phyloP scores from a whole-genome alignment of 2,797 vertebrate genomes.

The Galaxias olidus region DNA sequence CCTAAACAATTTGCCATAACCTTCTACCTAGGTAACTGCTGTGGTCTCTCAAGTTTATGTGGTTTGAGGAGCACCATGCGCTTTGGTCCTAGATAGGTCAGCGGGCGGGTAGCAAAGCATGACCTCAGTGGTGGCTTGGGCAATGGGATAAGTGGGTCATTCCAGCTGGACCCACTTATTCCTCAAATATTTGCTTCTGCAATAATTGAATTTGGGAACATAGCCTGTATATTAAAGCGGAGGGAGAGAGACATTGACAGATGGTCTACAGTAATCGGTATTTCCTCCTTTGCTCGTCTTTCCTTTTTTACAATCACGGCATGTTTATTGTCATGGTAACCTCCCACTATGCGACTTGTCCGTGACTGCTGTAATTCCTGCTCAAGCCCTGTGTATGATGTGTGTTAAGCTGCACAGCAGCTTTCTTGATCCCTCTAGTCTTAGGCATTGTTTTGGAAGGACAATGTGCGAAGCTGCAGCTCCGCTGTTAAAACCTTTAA shows the following conservation, averaged over 20 bases:
- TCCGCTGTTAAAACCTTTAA: constrained; percentile 38
- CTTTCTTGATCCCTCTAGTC: constrained; percentile 11
- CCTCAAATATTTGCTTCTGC: too few relatives aligned
- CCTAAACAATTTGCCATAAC: background rate
- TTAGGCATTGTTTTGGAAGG: constrained; percentile 25
- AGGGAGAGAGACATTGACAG: constrained; percentile 36
- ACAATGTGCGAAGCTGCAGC: constrained; percentile 36
- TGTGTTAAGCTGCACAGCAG: too few relatives aligned
- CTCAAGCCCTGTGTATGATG: too few relatives aligned
- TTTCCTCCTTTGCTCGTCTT: constrained; percentile 26
- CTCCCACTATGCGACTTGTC: constrained; percentile 37
- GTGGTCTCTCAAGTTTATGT: too few relatives aligned
- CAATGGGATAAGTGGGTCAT: too few relatives aligned
- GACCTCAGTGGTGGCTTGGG: background rate
- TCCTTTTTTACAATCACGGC: constrained; percentile 32
- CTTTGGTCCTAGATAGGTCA: too few relatives aligned
- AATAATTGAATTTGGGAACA: too few relatives aligned
- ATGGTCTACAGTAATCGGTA: constrained; percentile 40
- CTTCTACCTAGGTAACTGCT: background rate
- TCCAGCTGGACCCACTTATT: too few relatives aligned
- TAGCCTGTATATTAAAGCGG: too few relatives aligned
- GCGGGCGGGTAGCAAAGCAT: too few relatives aligned
- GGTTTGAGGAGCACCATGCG: too few relatives aligned
- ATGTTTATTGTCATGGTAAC: constrained; percentile 57
- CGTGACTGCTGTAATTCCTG: constrained; percentile 1